Percentiles rank a stretch among this genome's conserved stretches.
Conservation (phyloP, 2,113 vertebrate genomes). For the Larimichthys crocea region DNA sequence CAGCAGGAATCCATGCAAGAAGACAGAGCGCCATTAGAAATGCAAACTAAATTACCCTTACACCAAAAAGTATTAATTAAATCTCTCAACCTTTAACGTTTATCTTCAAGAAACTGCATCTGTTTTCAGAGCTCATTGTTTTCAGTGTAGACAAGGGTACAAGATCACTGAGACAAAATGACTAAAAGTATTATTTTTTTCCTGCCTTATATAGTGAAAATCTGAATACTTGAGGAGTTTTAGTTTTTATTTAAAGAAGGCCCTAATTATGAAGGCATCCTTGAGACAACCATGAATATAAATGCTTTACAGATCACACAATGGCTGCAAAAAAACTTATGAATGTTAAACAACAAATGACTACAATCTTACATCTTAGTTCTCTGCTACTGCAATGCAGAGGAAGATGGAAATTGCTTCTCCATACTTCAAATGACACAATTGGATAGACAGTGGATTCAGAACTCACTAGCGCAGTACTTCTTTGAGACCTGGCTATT, state of each 20-base stretch:
- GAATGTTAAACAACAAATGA: not conserved
- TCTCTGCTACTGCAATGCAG: not conserved
- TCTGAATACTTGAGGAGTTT: not conserved
- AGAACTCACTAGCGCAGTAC: not conserved
- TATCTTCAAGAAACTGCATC: constrained; percentile 19
- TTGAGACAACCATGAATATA: not conserved
- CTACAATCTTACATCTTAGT: not conserved
- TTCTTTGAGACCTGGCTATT: too few relatives aligned
- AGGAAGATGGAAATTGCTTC: not conserved
- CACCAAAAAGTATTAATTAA: constrained; percentile 61
- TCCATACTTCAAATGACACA: not conserved
- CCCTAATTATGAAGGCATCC: not conserved
- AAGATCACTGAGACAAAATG: not conserved
- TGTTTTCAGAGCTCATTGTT: constrained; percentile 12
- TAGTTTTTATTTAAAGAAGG: not conserved
- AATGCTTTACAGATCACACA: not conserved
- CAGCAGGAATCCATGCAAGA: constrained; percentile 53
- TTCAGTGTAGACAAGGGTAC: not conserved
- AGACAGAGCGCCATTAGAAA: constrained; percentile 56
- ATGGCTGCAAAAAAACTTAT: not conserved
- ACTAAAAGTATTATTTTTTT: not conserved
- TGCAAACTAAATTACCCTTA: constrained; percentile 59
- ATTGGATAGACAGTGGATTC: not conserved
- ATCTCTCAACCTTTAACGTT: constrained; percentile 44
- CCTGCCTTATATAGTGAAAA: not conserved